These are phyloP conservation scores for Nasonia oneida DNA, from an alignment of 2,888 invertebrate species.

Conservation along the genomic window DNA sequence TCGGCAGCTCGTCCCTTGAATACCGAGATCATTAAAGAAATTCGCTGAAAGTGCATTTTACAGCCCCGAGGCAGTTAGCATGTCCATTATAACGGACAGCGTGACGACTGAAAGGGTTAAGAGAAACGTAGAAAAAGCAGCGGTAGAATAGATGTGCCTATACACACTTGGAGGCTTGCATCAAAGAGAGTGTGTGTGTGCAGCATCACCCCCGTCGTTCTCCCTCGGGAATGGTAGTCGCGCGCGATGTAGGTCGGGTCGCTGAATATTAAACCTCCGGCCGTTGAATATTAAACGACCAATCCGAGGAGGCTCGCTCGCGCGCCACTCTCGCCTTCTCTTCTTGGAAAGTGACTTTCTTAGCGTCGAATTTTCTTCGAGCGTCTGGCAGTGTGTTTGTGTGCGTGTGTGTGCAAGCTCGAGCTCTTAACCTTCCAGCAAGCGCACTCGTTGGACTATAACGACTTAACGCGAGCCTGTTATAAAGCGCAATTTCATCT, in stretches of 20 bases:
- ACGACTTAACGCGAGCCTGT: slow-evolving; percentile 31
- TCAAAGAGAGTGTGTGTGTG: background rate
- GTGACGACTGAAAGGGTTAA: background rate
- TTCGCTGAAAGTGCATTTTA: slow-evolving; percentile 1
- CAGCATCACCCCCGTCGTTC: background rate
- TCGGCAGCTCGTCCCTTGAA: background rate
- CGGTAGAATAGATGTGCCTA: background rate
- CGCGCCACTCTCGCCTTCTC: slow-evolving; percentile 19
- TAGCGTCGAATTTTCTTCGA: slow-evolving; percentile 48
- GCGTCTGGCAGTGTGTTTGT: background rate
- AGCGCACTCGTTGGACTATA: background rate
- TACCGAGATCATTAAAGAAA: slow-evolving; percentile 6
- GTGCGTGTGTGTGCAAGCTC: background rate
- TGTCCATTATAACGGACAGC: slow-evolving; percentile 1
- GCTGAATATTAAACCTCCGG: slow-evolving; percentile 63
- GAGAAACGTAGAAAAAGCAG: background rate
- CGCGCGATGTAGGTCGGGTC: slow-evolving; percentile 61
- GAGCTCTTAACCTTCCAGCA: slow-evolving; percentile 9
- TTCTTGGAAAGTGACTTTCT: slow-evolving; percentile 48
- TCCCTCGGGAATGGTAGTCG: slow-evolving; percentile 16
- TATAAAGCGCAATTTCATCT: slow-evolving; percentile 42
- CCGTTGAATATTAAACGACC: slow-evolving; percentile 66
- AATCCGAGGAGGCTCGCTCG: slow-evolving; percentile 55
- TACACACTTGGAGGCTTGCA: background rate
- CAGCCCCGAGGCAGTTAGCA: background rate